Base-by-base conservation (phyloP, 2,797 vertebrate species). In the Anguilla megastoma region DNA sequence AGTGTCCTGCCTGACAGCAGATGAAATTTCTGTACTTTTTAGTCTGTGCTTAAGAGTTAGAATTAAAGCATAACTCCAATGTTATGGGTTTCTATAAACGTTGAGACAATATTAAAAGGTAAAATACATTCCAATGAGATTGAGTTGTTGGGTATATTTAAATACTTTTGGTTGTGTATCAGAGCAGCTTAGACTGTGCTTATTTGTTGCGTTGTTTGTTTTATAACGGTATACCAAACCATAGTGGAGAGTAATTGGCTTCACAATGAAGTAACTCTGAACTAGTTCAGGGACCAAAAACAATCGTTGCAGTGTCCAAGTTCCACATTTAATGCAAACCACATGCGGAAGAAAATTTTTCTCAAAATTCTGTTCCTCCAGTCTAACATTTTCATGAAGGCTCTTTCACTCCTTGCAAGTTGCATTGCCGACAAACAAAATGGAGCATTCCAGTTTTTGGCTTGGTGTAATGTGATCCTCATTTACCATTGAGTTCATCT, bases 401-500 rank as follows among this genome's bases (percentile, higher is more conserved):
- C 79, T 82, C 45, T 45, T 48, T 48, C 79, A 9, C 9, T 82
- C 41, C 79, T 50, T 3, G 7, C 74, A 79, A 12, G 33, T 79
- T 41, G 74, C 74, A 79, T 16, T 50, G 6, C 76, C 30, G 83
- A 84, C 30, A 85, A 85, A 85, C 52, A 54, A 56, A 54, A 8
- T 41, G 14, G 27, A 85, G 50, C 50, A 36, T 85, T 33, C n/a
- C n/a, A 58, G 10, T 33, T 9, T 27, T 58, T 85, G n/a, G n/a
- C 83, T 54, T 3, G 45, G 21, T 50, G 79, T 50, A 82, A 50
- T 33, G 10, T 50, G 24, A 82, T 48, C 79, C 45, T 48, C 79
- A 48, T n/a, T 82, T 82, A 91, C 88, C 69, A 48, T 87, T 87
- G 87, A 89, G 90, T 86, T 91, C 85, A 92, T 91, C 92, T 88